A percentile compares a stretch with the other conserved stretches of the same genome.
Conservation (phyloP, 2,797 vertebrate genomes). For the Helostoma temminkii region DNA sequence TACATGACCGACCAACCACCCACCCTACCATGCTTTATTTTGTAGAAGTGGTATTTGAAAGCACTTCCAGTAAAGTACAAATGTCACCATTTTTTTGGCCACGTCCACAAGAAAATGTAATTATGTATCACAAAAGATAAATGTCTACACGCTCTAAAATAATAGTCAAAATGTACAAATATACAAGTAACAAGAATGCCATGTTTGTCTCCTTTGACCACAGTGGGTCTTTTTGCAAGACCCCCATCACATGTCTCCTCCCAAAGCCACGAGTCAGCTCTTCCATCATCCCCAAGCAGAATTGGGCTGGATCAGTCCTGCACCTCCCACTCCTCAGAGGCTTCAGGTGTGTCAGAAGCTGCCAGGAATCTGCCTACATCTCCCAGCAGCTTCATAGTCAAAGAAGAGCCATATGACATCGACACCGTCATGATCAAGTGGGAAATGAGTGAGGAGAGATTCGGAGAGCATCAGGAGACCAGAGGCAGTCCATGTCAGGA, state of each 20-base stretch:
- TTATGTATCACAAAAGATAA: too few species aligned
- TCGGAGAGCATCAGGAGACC: slow-evolving; percentile 31
- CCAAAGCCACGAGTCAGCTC: slow-evolving; percentile 53
- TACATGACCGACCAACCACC: too few species aligned
- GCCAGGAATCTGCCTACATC: slow-evolving; percentile 22
- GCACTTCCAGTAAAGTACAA: too few species aligned
- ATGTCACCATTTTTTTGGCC: too few species aligned
- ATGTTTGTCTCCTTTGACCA: not conserved
- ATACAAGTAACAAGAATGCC: too few species aligned
- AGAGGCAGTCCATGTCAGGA: slow-evolving; percentile 7
- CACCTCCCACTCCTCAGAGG: slow-evolving; percentile 48
- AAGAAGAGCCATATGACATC: slow-evolving; percentile 75
- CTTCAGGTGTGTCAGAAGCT: slow-evolving; percentile 1
- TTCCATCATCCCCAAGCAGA: slow-evolving; percentile 47
- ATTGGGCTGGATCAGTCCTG: slow-evolving; percentile 42
- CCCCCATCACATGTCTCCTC: slow-evolving; percentile 59
- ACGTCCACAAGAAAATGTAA: too few species aligned
- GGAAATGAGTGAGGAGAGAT: slow-evolving; percentile 71
- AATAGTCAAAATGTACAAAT: too few species aligned
- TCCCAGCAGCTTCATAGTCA: slow-evolving; percentile 61
- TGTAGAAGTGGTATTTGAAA: too few species aligned
- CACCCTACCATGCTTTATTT: too few species aligned
- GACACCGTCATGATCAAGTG: slow-evolving; percentile 68
- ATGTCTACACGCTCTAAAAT: too few species aligned
- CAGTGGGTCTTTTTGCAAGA: slow-evolving; percentile 64